A percentile compares a stretch with the other conserved stretches of the same genome.
phyloP scores from a whole-genome alignment of 1,140 invertebrate genomes.

The Akabosia matsudoensis region DNA sequence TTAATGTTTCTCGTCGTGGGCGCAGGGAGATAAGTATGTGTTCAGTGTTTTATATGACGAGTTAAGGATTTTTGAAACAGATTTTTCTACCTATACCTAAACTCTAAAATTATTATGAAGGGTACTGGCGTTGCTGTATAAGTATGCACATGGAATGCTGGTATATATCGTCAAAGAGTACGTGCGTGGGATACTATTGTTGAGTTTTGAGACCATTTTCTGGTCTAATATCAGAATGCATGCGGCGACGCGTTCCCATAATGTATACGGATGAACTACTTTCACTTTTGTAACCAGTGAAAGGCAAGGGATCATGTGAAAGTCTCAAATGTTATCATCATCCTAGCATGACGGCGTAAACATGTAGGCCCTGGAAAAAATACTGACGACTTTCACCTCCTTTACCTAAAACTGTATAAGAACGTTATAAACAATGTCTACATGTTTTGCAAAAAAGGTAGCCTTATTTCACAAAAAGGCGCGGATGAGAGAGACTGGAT shows the following conservation, averaged over 20 bases:
- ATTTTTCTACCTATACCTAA: no score
- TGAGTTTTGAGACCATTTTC: not conserved
- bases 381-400: no score
- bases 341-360: not conserved
- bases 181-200: constrained; percentile 4
- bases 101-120: no score
- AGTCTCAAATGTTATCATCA: constrained; percentile 1
- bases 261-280: constrained; percentile 17
- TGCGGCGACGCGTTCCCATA: constrained; percentile 1
- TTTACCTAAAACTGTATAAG: no score
- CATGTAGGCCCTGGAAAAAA: no score
- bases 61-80: no score
- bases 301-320: constrained; percentile 2
- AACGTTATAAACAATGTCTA: no score
- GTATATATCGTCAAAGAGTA: not conserved
- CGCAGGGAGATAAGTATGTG: no score
- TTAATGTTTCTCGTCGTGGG: no score
- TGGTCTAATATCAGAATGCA: constrained; percentile 11
- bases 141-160: not conserved
- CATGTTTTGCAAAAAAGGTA: no score
- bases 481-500: not conserved
- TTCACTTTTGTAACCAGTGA: not conserved
- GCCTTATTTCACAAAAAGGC: not conserved
- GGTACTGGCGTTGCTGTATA: no score
- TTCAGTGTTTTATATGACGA: no score